Conservation (phyloP, 2,113 vertebrate genomes). For the Meleagris gallopavo region DNA sequence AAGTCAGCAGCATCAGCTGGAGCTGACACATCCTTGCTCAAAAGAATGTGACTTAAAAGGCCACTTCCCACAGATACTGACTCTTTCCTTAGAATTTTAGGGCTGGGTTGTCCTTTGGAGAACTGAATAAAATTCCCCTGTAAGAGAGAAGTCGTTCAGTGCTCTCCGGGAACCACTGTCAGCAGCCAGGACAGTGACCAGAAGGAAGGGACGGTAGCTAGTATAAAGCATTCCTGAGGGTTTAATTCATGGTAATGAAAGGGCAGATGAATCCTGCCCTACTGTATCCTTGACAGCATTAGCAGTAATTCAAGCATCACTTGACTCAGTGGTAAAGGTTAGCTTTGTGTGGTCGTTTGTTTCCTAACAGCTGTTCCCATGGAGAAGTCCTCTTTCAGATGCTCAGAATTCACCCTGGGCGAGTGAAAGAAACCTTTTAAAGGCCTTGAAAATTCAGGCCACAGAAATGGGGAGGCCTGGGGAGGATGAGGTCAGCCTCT, state of each 20-base stretch:
- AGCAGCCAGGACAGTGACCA: background rate
- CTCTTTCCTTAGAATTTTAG: background rate
- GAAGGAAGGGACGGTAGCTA: background rate
- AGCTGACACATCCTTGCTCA: background rate
- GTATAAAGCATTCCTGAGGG: background rate
- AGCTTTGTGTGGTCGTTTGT: conserved; percentile 67
- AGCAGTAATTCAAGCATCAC: conserved; percentile 68
- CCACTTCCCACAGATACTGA: background rate
- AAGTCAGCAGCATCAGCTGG: background rate
- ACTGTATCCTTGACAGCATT: conserved; percentile 45
- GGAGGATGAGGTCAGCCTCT: conserved; percentile 31
- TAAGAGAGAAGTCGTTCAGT: conserved; percentile 21
- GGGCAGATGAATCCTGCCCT: conserved; percentile 42
- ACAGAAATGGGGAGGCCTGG: conserved; percentile 29
- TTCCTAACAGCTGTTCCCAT: conserved; percentile 75
- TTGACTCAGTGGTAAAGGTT: conserved; percentile 71
- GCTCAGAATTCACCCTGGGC: conserved; percentile 47
- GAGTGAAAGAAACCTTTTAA: conserved; percentile 32
- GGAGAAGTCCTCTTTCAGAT: conserved; percentile 69
- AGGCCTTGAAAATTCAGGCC: conserved; percentile 24
- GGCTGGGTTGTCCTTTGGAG: background rate
- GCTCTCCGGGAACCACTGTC: background rate
- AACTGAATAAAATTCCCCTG: background rate
- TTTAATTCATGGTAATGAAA: conserved; percentile 20
- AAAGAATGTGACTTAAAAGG: background rate